Conservation (phyloP, 2,797 vertebrate species). For the Propithecus perrieri region DNA sequence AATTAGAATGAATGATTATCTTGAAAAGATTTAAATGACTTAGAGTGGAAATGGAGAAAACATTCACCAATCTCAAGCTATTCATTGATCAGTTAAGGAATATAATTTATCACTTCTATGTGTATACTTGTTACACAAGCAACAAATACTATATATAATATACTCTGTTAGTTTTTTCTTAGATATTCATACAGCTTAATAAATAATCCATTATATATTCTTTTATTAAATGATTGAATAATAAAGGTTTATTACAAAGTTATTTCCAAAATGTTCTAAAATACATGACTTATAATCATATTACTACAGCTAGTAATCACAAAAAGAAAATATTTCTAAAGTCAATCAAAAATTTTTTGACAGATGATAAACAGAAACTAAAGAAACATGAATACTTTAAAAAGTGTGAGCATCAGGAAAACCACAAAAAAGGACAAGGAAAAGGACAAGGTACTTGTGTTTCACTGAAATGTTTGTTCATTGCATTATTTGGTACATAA, state of each 20-base stretch:
- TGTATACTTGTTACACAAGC: neutral
- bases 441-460: neutral
- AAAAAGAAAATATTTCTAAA: neutral
- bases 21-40: constrained; percentile 31
- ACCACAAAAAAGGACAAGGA: neutral
- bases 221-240: neutral
- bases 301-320: neutral
- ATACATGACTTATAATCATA: neutral
- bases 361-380: neutral
- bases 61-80: neutral
- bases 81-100: neutral
- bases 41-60: neutral
- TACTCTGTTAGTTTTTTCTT: neutral
- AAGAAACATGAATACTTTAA: neutral
- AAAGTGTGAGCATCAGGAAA: neutral
- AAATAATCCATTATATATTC: neutral
- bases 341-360: neutral
- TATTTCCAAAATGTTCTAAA: neutral
- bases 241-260: neutral
- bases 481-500: neutral
- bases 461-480: neutral
- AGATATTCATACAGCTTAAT: neutral
- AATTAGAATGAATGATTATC: neutral
- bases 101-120: neutral
- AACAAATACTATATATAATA: neutral